Evolutionary conservation across 2,797 vertebrate genomes (phyloP), one percentile per base, ranked within the genome.

Genomic region (Nannoperca obscura): DNA sequence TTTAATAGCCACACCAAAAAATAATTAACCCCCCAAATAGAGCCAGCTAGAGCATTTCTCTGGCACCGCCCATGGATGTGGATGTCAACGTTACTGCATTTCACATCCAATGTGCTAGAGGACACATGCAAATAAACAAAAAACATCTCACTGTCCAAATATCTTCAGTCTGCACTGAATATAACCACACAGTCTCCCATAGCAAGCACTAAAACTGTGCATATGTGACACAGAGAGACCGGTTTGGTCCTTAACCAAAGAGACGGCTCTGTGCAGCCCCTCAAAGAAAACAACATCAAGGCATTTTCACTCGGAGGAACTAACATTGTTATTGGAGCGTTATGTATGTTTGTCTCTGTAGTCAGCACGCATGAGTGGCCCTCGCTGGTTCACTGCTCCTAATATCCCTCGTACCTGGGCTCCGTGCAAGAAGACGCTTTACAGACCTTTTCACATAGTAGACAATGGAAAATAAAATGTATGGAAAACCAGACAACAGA

Each of bases 331-430:
- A 69, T 71, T 84, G 83, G 70, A 80, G 80, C 13, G 50, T 36
- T 38, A 50, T 73, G 85, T 44, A 71, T 85, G 85, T 86, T 84
- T 85, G 74, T 71, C 76, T 86, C 76, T 71, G 80, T 82, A 71
- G 85, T 66, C 59, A 11, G 12, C 80, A 87, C 54, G 80, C 89
- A 80, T 91, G 90, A 88, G 65, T 54, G 83, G 61, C 38, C 66
- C 50, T 82, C 27, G n/a, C 72, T 77, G 91, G 81, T 90, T 91
- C 89, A 86, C 78, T 86, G 86, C 85, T 49, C 62, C 61, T 73
- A 68, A 87, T 80, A 77, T 82, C 81, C 69, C 68, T 60, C n/a
- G 40, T 76, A 82, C 71, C 74, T 78, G 62, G 38, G 66, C 80
- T 57, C 42, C 0, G 34, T 78, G 80, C 70, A 54, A 20, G 42